Evolutionary conservation across 1,140 invertebrate species (phyloP), one percentile per base, ranked within the genome.

Genomic region (Pemphigus obesinymphae): DNA sequence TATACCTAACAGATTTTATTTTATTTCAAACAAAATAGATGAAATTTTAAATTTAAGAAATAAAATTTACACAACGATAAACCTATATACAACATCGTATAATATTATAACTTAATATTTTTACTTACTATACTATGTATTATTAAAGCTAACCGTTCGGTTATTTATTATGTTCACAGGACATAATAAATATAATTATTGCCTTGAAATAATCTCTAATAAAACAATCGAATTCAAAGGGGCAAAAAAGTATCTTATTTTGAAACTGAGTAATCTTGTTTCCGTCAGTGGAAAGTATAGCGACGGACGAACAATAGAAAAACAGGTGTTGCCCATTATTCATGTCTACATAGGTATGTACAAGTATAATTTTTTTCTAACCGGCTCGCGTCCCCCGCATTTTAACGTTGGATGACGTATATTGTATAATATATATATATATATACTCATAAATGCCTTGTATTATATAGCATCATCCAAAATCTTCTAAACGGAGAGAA

Each of bases 281-380:
- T 61, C 17, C 40, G 37, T 72, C 40, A 40, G 23, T 7, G 23
- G 40, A 72, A 45, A 45, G 15, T 29, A 6, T 13, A 40, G 11
- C 8, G 11, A 13, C 48, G 23, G 17, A 73, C 13, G 43, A 73
- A 73, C 70, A 73, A 73, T 29, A 73, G 45, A 73, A 29, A 73
- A 73, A 50, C 70, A 73, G 43, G 70, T 73, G 70, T 73, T 50
- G 15, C 6, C 29, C 8, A 48, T 73, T 73, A 48, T 73, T 73
- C 70, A 73, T n/a, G 45, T 48, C 40, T 48, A 26, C 13, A 20
- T 48, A 31, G 23, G 5, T 23, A 73, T 26, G 70, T 48, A 61
- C 29, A 15, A 37, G 34, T 37, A 37, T 66, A 68, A 40, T 68
- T n/a, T 23, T n/a, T 61, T 29, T 13, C 13, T 29, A 66, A 45